phyloP scores from a whole-genome alignment of 2,888 invertebrate genomes.

The Caenorhabditis doughertyi region DNA sequence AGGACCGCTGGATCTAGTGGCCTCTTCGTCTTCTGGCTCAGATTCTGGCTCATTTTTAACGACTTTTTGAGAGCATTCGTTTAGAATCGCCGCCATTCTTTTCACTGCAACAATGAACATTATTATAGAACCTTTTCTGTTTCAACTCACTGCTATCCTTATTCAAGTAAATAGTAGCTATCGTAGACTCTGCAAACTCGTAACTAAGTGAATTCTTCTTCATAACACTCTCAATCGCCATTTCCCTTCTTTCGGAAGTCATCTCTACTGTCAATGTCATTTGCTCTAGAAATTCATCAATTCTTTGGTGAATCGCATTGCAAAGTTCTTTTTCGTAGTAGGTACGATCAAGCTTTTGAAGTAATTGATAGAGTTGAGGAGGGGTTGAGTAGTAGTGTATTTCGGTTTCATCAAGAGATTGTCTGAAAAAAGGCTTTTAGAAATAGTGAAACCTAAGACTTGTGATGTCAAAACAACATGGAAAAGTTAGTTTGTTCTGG shows the following conservation, averaged over 20 bases:
- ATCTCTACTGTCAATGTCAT: constrained; percentile 77
- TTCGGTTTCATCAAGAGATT: constrained; percentile 83
- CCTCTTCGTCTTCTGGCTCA: constrained; percentile 21
- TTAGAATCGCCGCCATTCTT: constrained; percentile 51
- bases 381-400: constrained; percentile 94
- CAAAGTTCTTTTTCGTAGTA: constrained; percentile 74
- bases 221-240: constrained; percentile 14
- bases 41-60: constrained; percentile 16
- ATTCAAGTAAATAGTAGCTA: constrained; percentile 50
- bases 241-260: constrained; percentile 69
- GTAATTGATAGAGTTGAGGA: constrained; percentile 89
- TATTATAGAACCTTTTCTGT: not conserved
- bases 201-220: constrained; percentile 18
- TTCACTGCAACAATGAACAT: constrained; percentile 36
- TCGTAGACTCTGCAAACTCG: constrained; percentile 11
- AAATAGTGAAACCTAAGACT: no score
- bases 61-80: constrained; percentile 12
- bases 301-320: constrained; percentile 53
- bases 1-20: constrained; percentile 9
- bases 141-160: constrained; percentile 61
- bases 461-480: no score
- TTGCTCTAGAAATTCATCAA: constrained; percentile 72
- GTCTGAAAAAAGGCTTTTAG: constrained; percentile 31
- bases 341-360: constrained; percentile 68
- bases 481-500: no score